Evolutionary conservation across 2,113 vertebrate species (phyloP), one percentile per base, ranked within the genome.

Genomic region (Pelodiscus sinensis): DNA sequence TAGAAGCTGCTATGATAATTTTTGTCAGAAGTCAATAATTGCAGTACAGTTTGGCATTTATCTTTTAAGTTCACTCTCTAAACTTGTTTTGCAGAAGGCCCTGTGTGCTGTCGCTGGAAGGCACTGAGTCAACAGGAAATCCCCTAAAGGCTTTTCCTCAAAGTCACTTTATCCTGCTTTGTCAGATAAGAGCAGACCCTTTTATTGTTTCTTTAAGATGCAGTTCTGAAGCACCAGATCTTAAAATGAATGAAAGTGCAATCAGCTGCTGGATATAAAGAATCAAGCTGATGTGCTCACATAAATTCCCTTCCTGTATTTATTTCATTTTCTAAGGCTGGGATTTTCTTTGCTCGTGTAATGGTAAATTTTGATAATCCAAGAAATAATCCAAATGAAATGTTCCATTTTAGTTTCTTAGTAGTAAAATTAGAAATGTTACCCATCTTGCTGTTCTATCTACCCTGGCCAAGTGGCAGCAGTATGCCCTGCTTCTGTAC

Each of bases 41-140:
- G 21, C 50, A 35, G 87, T 58, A n/a, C 82, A 79, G 54, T 38
- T 79, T 87, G 31, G 51, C 29, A 51, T 54, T 90, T 90, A 73
- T 65, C 90, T 95, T 44, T 89, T 90, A 79, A 90, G 71, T 55
- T 82, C 71, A 4, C 57, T 2, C 11, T 3, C 60, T 58, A n/a
- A 35, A 84, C 44, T 89, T 85, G 65, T 68, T 82, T 86, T 91
- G 44, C 62, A 94, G 87, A 60, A 88, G 90, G 6, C 52, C 44
- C 13, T 81, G 68, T 62, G 27, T 12, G 6, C 80, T 31, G 24
- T 82, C 90, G 79, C 84, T 96, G 86, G 62, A 89, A 92, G 90
- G 73, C 65, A 90, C n/a, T 56, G 82, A 91, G n/a, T 88, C 90
- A 96, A 91, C 84, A 92, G 73, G 87, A 91, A 84, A 88, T 31